Evolutionary conservation across 2,888 invertebrate species (phyloP), one percentile per base, ranked within the genome.

Genomic region (Elaeidobius kamerunicus): DNA sequence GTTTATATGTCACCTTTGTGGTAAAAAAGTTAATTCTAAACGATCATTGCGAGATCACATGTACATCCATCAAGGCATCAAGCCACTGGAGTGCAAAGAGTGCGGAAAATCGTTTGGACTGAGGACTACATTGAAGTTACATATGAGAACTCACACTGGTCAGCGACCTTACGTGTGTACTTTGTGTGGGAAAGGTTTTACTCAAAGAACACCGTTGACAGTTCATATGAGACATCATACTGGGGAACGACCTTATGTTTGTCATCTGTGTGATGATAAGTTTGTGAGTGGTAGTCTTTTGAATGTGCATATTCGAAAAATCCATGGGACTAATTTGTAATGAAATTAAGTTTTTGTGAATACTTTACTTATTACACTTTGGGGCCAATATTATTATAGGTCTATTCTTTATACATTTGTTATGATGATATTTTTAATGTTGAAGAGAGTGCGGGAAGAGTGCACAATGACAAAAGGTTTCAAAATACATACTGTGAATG

Each of bases 81-180:
- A 67, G 41, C 65, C 68, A 0, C 44, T 65, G n/a, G 58, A 61
- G 18, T 75, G 75, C 50, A 67, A 68, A 11, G 64, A 67, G 38
- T 75, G 74, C 55, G 72, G 69, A 0, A 71, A 70, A 53, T 62
- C 65, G n/a, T 75, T 73, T 49, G 66, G 67, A 1, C 63, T 68
- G 36, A 67, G 69, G 19, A 70, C 68, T 11, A 69, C 70, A 14
- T 57, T 74, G 15, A 70, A 67, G 40, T 61, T 70, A 30, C 76
- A 76, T 54, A 60, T 69, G 45, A 62, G 70, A 11, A 69, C 69
- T 0, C 73, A 74, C 51, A 73, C 72, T 0, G 72, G 73, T 12
- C 71, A 72, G 16, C 60, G 65, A 43, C 71, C 70, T 1, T 70
- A 69, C 50, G 58, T 60, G 30, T 72, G 71, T 51, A 49, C 51